A percentile compares a stretch with the other conserved stretches of the same genome.
Conservation (phyloP, 2,888 invertebrate genomes). For the Eurytoma adleriae region DNA sequence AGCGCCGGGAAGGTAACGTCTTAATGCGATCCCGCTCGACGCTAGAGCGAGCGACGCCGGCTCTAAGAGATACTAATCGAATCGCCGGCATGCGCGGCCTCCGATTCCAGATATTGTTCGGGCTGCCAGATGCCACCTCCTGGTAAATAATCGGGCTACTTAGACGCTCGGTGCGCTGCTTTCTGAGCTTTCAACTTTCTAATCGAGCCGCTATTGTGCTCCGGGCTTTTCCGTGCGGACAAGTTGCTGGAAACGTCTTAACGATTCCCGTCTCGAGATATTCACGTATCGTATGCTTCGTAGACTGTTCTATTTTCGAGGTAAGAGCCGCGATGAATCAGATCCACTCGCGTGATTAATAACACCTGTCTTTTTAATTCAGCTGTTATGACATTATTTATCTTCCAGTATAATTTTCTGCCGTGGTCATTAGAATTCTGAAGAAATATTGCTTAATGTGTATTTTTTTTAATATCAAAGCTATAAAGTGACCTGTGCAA, state of each 20-base stretch:
- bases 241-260: too few relatives aligned
- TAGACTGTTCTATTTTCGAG: too few relatives aligned
- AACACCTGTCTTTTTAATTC: too few relatives aligned
- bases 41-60: constrained; percentile 38
- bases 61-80: constrained; percentile 42
- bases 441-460: too few relatives aligned
- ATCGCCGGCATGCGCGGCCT: constrained; percentile 44
- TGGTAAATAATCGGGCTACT: constrained; percentile 39
- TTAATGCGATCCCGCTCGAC: constrained; percentile 45
- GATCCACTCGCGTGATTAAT: too few relatives aligned
- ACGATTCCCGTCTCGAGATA: neutral
- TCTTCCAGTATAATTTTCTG: too few relatives aligned
- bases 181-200: constrained; percentile 41
- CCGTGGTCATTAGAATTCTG: too few relatives aligned
- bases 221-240: too few relatives aligned
- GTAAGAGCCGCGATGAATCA: too few relatives aligned
- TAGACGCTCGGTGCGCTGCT: constrained; percentile 6
- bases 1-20: constrained; percentile 34
- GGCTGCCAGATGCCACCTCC: neutral
- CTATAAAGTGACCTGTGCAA: too few relatives aligned
- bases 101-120: constrained; percentile 31
- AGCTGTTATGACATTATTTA: too few relatives aligned
- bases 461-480: too few relatives aligned
- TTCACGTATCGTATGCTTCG: neutral
- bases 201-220: constrained; percentile 2